Percentiles rank a stretch among this genome's conserved stretches.
Evolutionary conservation across 2,888 invertebrate genomes (phyloP).

Genomic region (Hermaeophaga mercurialis): DNA sequence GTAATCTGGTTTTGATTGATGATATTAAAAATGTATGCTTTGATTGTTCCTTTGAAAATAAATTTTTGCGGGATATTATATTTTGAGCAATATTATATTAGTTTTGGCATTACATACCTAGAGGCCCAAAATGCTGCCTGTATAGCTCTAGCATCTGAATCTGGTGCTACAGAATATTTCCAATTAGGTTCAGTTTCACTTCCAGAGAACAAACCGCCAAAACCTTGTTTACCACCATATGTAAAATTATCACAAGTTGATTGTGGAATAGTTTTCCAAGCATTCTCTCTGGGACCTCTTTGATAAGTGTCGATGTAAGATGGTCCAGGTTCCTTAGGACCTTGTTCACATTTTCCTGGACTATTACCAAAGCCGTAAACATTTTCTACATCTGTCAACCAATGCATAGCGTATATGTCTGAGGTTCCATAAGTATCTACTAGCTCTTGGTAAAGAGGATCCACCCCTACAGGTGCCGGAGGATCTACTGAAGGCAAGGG

Average conservation of each 20-base stretch:
- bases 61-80: no score
- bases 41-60: no score
- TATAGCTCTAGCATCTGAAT: constrained; percentile 41
- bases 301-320: constrained; percentile 38
- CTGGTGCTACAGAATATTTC: constrained; percentile 39
- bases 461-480: constrained; percentile 33
- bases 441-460: constrained; percentile 39
- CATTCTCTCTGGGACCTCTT: constrained; percentile 32
- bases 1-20: no score
- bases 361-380: constrained; percentile 38
- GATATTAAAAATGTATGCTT: no score
- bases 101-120: constrained; percentile 7
- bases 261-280: constrained; percentile 35
- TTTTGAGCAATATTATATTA: no score
- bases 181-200: constrained; percentile 24
- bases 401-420: constrained; percentile 38
- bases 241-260: constrained; percentile 38
- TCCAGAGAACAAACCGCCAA: constrained; percentile 23
- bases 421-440: constrained; percentile 34
- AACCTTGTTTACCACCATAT: constrained; percentile 36
- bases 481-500: constrained; percentile 19
- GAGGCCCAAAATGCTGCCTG: constrained; percentile 41
- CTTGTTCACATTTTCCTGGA: constrained; percentile 33
- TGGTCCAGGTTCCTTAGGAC: constrained; percentile 33
- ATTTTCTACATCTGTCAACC: constrained; percentile 40